Evolutionary conservation across 2,888 invertebrate genomes (phyloP).

Genomic region (Zaprionus obscuricornis): DNA sequence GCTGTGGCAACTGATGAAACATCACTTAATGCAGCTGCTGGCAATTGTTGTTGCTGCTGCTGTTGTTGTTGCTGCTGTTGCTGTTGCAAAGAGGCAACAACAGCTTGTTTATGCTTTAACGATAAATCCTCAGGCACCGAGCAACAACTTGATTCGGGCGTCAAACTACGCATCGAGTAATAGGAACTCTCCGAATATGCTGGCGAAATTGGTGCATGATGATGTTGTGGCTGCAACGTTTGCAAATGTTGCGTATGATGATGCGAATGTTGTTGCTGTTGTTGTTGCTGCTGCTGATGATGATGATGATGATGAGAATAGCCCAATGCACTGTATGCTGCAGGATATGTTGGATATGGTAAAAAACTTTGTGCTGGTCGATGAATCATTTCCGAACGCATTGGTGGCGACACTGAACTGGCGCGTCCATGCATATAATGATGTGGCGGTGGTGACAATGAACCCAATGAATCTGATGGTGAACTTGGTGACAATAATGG

Average conservation of each 20-base stretch:
- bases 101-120: conserved; percentile 73
- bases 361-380: conserved; percentile 79
- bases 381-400: conserved; percentile 80
- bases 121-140: conserved; percentile 83
- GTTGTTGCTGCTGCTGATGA: conserved; percentile 41
- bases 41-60: background rate
- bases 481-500: conserved; percentile 82
- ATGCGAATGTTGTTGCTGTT: conserved; percentile 50
- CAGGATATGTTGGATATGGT: conserved; percentile 70
- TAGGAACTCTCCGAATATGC: conserved; percentile 83
- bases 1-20: no score
- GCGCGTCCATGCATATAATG: conserved; percentile 82
- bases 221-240: conserved; percentile 49
- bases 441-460: conserved; percentile 82
- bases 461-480: conserved; percentile 81
- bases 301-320: conserved; percentile 61
- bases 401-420: conserved; percentile 82
- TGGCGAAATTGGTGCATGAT: conserved; percentile 82
- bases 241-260: conserved; percentile 38
- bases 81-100: conserved; percentile 6
- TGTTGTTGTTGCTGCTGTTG: background rate
- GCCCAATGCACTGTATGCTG: conserved; percentile 59
- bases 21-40: conserved; percentile 1
- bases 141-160: conserved; percentile 82
- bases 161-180: conserved; percentile 82